These are phyloP conservation scores for Dolichomitus sp. DNA, from an alignment of 2,888 invertebrate species.

Conservation along the genomic window DNA sequence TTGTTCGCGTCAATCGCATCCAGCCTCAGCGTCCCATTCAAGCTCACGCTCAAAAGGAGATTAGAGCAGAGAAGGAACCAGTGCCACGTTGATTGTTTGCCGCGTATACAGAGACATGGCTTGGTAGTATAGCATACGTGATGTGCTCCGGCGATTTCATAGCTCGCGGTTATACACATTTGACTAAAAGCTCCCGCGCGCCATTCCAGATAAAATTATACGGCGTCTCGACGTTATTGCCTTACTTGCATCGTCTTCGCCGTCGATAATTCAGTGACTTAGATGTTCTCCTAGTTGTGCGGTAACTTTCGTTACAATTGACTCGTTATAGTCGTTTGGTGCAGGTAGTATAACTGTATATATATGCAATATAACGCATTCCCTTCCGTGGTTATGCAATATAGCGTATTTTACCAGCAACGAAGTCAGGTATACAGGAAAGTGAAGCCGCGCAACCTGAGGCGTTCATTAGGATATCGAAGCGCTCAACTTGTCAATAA, in stretches of 20 bases:
- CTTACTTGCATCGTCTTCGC: neutral
- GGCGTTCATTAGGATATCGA: constrained; percentile 31
- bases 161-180: constrained; percentile 15
- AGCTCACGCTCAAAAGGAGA: constrained; percentile 66
- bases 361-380: neutral
- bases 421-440: neutral
- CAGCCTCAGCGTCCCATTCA: constrained; percentile 55
- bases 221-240: constrained; percentile 14
- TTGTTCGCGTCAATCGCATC: constrained; percentile 68
- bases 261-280: neutral
- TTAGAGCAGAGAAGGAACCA: constrained; percentile 63
- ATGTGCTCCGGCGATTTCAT: constrained; percentile 1
- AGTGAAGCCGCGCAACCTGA: neutral
- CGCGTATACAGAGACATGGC: constrained; percentile 44
- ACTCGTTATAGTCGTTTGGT: neutral
- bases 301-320: neutral
- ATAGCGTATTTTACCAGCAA: neutral
- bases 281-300: too few relatives aligned
- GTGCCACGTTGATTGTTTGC: constrained; percentile 50
- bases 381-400: neutral
- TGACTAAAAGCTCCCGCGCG: neutral
- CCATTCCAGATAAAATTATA: constrained; percentile 1
- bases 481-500: constrained; percentile 30
- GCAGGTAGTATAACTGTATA: neutral
- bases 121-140: constrained; percentile 6